Evolutionary conservation across 2,797 vertebrate species (phyloP).

Genomic region (Amblyopsis hoosieri): DNA sequence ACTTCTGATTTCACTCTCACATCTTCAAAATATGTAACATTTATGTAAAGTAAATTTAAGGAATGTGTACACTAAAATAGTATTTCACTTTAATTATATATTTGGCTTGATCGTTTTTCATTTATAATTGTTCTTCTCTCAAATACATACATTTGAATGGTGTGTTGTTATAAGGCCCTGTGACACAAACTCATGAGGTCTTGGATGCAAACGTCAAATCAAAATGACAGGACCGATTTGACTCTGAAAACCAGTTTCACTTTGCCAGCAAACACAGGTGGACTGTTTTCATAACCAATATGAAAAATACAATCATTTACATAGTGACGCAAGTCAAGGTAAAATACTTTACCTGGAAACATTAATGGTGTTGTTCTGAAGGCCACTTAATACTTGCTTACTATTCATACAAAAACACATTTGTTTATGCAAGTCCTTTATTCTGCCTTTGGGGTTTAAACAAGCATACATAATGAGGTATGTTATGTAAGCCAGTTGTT

Average conservation of each 20-base stretch:
- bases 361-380: slow-evolving; percentile 31
- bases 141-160: too few species aligned
- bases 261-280: slow-evolving; percentile 24
- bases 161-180: too few species aligned
- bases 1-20: too few species aligned
- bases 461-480: slow-evolving; percentile 40
- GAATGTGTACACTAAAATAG: neutral
- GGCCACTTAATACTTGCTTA: slow-evolving; percentile 11
- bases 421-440: slow-evolving; percentile 53
- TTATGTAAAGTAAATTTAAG: too few species aligned
- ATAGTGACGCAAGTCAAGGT: slow-evolving; percentile 3
- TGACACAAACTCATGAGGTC: too few species aligned
- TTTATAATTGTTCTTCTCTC: too few species aligned
- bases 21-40: too few species aligned
- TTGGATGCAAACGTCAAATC: too few species aligned
- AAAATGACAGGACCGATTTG: too few species aligned
- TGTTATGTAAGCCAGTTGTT: slow-evolving; percentile 47
- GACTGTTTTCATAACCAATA: slow-evolving; percentile 20
- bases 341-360: slow-evolving; percentile 7
- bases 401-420: slow-evolving; percentile 36
- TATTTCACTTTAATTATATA: too few species aligned
- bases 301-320: slow-evolving; percentile 7
- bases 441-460: slow-evolving; percentile 28
- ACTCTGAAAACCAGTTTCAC: neutral
- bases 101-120: too few species aligned